A percentile compares a stretch with the other conserved stretches of the same genome.
Evolutionary conservation across 1,140 invertebrate genomes (phyloP).

Genomic region (Cardiocondyla obscurior): DNA sequence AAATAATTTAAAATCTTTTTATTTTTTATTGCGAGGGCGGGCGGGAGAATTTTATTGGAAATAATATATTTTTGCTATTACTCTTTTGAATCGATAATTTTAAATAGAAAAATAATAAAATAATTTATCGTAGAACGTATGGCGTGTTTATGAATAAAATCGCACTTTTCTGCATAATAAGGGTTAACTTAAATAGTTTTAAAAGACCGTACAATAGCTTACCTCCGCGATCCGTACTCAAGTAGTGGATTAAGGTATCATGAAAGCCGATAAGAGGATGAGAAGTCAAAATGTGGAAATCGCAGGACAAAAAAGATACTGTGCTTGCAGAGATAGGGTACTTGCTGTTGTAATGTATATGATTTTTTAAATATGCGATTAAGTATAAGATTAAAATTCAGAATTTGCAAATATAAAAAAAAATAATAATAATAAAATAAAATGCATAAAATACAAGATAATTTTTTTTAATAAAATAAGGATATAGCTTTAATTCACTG

Average conservation of each 20-base stretch:
- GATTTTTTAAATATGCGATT: conserved; percentile 20
- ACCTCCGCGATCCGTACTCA: neutral
- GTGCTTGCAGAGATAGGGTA: neutral
- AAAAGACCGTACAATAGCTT: conserved; percentile 3
- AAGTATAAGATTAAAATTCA: conserved; percentile 1
- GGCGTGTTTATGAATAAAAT: neutral
- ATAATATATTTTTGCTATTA: neutral
- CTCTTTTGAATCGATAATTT: neutral
- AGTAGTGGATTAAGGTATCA: conserved; percentile 2
- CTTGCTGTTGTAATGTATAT: conserved; percentile 11
- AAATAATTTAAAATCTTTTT: neutral
- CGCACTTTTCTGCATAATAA: neutral
- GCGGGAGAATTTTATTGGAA: neutral
- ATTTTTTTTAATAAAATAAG: neutral
- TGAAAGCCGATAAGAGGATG: conserved; percentile 18
- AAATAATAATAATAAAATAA: neutral
- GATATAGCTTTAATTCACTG: neutral
- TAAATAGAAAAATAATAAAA: neutral
- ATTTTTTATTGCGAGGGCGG: neutral
- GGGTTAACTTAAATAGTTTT: neutral
- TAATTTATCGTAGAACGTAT: neutral
- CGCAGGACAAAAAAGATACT: neutral
- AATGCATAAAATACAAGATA: no score
- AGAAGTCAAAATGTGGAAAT: conserved; percentile 25
- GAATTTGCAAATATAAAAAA: neutral